phyloP scores from a whole-genome alignment of 1,140 invertebrate species.

The Papilio helenus region DNA sequence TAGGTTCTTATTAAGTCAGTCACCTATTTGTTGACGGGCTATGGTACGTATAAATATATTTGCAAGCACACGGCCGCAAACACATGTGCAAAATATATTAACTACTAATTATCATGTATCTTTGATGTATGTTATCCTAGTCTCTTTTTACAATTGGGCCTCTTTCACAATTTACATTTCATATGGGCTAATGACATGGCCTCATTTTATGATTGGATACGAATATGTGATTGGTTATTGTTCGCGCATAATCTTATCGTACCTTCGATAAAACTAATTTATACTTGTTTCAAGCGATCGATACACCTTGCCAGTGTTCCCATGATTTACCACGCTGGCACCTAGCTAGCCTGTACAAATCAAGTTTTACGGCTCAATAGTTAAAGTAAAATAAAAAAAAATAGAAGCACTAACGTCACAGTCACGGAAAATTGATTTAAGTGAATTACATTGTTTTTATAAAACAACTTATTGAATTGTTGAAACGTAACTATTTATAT shows the following conservation, averaged over 20 bases:
- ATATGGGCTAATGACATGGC: constrained; percentile 32
- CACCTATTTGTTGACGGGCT: constrained; percentile 57
- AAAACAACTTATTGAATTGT: constrained; percentile 15
- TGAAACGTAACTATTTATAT: neutral
- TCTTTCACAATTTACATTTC: constrained; percentile 17
- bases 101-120: constrained; percentile 45
- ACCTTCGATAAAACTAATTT: constrained; percentile 67
- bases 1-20: constrained; percentile 39
- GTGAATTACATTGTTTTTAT: constrained; percentile 28
- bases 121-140: constrained; percentile 18
- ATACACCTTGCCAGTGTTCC: constrained; percentile 50
- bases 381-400: constrained; percentile 32
- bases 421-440: constrained; percentile 35
- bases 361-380: constrained; percentile 34
- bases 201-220: constrained; percentile 43
- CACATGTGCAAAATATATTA: constrained; percentile 52
- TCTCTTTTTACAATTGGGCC: constrained; percentile 2
- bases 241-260: constrained; percentile 74
- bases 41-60: constrained; percentile 66
- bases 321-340: constrained; percentile 25
- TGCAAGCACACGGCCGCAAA: constrained; percentile 59
- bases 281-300: constrained; percentile 61
- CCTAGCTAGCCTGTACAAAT: constrained; percentile 13
- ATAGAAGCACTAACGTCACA: constrained; percentile 22
- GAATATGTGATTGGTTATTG: constrained; percentile 59